A percentile compares a stretch with the other conserved stretches of the same genome.
These are phyloP conservation scores for Galerucella pusilla DNA, from an alignment of 2,888 invertebrate species.

Conservation along the genomic window DNA sequence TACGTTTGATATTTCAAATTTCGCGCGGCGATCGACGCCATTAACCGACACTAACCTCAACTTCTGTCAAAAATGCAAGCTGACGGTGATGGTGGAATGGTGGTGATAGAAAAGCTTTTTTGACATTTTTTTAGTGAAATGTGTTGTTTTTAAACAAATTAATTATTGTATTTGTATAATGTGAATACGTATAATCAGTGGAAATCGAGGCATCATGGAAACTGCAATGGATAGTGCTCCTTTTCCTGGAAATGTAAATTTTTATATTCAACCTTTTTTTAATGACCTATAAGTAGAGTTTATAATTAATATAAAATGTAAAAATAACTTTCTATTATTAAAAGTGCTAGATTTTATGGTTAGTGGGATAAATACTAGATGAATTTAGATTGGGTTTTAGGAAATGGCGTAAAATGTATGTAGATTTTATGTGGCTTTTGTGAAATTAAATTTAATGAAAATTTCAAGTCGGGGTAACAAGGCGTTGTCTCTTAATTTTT, in stretches of 20 bases:
- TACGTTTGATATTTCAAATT: conserved; percentile 37
- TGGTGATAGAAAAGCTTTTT: conserved; percentile 41
- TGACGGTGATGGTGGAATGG: conserved; percentile 38
- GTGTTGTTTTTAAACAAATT: conserved; percentile 26
- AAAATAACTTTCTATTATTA: conserved; percentile 49
- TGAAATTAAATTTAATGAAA: conserved; percentile 26
- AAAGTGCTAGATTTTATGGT: conserved; percentile 27
- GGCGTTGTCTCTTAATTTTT: conserved; percentile 37
- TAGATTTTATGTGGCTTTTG: conserved; percentile 21
- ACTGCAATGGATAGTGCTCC: conserved; percentile 51
- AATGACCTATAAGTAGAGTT: conserved; percentile 45
- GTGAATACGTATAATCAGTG: conserved; percentile 34
- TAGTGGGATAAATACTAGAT: conserved; percentile 20
- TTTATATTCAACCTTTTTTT: conserved; percentile 37
- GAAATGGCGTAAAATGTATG: conserved; percentile 16
- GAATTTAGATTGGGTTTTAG: conserved; percentile 14
- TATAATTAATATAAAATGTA: conserved; percentile 36
- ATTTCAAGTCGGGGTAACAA: conserved; percentile 29
- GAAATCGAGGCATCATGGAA: conserved; percentile 47
- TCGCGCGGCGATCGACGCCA: conserved; percentile 32
- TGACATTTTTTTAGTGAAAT: conserved; percentile 27
- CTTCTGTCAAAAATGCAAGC: conserved; percentile 42
- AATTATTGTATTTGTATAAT: conserved; percentile 39
- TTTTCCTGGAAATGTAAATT: conserved; percentile 48
- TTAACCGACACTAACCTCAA: conserved; percentile 44